Evolutionary conservation across 2,888 invertebrate species (phyloP).

Genomic region (Drosophila ezoana): DNA sequence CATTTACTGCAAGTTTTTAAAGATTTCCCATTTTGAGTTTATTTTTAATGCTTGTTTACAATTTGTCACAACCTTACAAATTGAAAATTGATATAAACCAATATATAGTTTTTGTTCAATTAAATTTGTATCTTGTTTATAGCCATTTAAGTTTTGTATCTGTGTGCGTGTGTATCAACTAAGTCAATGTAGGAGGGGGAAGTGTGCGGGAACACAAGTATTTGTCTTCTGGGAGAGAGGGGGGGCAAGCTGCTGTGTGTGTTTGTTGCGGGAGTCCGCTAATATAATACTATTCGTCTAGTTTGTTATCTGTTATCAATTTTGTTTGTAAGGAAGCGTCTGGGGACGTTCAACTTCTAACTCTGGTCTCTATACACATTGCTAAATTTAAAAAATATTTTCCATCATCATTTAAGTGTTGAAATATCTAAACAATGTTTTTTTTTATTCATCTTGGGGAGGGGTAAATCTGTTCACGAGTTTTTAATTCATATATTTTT

Average conservation of each 20-base stretch:
- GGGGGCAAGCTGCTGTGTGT: conserved; percentile 27
- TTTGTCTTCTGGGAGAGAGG: conserved; percentile 15
- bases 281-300: conserved; percentile 66
- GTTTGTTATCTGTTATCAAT: conserved; percentile 62
- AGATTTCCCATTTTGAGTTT: conserved; percentile 68
- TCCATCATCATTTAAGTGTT: conserved; percentile 67
- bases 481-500: conserved; percentile 48
- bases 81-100: conserved; percentile 84
- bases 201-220: conserved; percentile 21
- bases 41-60: conserved; percentile 84
- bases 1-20: conserved; percentile 66
- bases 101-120: conserved; percentile 64
- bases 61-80: conserved; percentile 85
- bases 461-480: conserved; percentile 37
- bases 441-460: conserved; percentile 32
- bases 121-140: conserved; percentile 54
- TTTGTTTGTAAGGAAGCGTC: conserved; percentile 70
- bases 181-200: conserved; percentile 15
- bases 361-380: conserved; percentile 72
- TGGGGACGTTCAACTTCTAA: conserved; percentile 47
- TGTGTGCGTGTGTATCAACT: conserved; percentile 34
- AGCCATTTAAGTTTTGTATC: conserved; percentile 31
- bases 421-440: conserved; percentile 54
- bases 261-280: conserved; percentile 54
- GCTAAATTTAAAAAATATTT: conserved; percentile 79